A percentile compares a stretch with the other conserved stretches of the same genome.
Conservation (phyloP, 1,140 invertebrate genomes). For the Ectropis grisescens region DNA sequence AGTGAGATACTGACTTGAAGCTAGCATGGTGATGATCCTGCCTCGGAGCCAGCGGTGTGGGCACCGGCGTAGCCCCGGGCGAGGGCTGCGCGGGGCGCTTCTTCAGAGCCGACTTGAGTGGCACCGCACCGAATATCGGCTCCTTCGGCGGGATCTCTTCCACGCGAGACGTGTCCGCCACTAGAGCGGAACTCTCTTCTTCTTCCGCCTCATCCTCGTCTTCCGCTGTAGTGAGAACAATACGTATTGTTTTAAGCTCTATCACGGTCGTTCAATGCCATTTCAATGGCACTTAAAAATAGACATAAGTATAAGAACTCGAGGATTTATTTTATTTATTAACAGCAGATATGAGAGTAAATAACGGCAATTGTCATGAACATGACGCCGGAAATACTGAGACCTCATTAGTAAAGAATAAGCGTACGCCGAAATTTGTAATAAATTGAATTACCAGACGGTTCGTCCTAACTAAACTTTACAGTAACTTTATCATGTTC, state of each 20-base stretch:
- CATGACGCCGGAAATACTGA: too few relatives aligned
- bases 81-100: slow-evolving; percentile 78
- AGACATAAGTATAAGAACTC: too few relatives aligned
- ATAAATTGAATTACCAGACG: too few relatives aligned
- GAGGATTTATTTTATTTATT: too few relatives aligned
- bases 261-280: too few relatives aligned
- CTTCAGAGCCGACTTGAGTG: slow-evolving; percentile 92
- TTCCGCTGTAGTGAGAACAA: slow-evolving; percentile 32
- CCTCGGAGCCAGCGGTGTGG: slow-evolving; percentile 83
- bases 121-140: slow-evolving; percentile 88
- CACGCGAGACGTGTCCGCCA: slow-evolving; percentile 83
- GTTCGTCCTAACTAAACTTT: too few relatives aligned
- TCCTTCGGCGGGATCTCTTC: slow-evolving; percentile 93
- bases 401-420: too few relatives aligned
- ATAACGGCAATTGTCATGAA: too few relatives aligned
- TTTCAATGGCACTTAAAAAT: too few relatives aligned
- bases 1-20: slow-evolving; percentile 68
- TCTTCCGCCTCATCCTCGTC: slow-evolving; percentile 71
- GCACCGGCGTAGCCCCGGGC: slow-evolving; percentile 76
- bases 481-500: too few relatives aligned
- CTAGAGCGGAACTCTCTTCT: slow-evolving; percentile 69
- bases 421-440: too few relatives aligned
- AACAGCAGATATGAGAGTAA: too few relatives aligned
- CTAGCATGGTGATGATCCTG: slow-evolving; percentile 76
- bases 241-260: background rate